phyloP scores from a whole-genome alignment of 2,888 invertebrate genomes.

The Trimorus sp. region DNA sequence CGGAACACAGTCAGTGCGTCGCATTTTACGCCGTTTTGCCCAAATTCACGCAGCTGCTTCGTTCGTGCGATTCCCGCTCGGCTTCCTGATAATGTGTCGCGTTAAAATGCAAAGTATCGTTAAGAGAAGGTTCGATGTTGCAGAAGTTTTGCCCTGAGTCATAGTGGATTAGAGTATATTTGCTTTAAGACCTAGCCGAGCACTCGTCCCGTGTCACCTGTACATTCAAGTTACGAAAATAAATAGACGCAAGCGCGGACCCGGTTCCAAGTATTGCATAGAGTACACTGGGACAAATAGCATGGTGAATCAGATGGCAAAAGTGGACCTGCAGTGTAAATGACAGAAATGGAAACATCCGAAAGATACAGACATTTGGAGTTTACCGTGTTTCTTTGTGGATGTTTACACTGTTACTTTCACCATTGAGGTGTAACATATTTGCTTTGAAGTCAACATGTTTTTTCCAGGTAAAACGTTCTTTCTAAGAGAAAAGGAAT shows the following conservation, averaged over 20 bases:
- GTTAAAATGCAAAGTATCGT: conserved; percentile 49
- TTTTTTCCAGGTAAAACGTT: too few species aligned
- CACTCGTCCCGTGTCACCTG: conserved; percentile 13
- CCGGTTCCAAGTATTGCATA: background rate
- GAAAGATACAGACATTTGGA: too few species aligned
- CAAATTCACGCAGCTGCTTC: conserved; percentile 42
- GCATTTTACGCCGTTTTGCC: background rate
- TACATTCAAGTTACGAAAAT: conserved; percentile 44
- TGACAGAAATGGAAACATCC: too few species aligned
- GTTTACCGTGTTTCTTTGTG: too few species aligned
- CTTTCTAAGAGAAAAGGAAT: too few species aligned
- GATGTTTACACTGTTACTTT: too few species aligned
- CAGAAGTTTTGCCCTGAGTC: conserved; percentile 46
- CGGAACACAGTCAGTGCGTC: conserved; percentile 13
- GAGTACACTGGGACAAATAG: too few species aligned
- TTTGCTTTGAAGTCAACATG: too few species aligned
- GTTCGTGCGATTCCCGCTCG: conserved; percentile 7
- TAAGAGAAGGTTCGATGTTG: conserved; percentile 56
- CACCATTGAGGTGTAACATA: too few species aligned
- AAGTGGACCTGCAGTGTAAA: too few species aligned
- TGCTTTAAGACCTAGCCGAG: conserved; percentile 30
- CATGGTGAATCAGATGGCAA: too few species aligned
- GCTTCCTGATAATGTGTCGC: background rate
- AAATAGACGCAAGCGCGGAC: conserved; percentile 45
- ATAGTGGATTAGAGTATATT: conserved; percentile 26